Conservation (phyloP, 2,888 invertebrate species). For the Rhimphoctona megacephalus region DNA sequence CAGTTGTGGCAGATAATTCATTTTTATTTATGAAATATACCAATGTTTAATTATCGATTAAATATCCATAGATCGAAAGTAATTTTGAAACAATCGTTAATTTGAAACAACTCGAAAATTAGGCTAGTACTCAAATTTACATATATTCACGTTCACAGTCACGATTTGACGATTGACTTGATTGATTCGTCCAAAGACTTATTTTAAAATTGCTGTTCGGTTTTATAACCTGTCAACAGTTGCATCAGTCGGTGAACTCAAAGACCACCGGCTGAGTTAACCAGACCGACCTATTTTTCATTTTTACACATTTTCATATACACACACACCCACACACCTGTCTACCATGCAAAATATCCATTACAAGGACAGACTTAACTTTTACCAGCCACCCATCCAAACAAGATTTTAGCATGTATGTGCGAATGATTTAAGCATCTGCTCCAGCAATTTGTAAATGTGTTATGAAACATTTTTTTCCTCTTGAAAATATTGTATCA, state of each 20-base stretch:
- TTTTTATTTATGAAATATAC: background rate
- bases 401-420: background rate
- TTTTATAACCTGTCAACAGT: background rate
- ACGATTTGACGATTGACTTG: background rate
- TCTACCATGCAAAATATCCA: background rate
- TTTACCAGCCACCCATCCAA: background rate
- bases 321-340: background rate
- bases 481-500: background rate
- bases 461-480: background rate
- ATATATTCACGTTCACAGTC: background rate
- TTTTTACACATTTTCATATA: background rate
- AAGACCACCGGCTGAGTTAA: background rate
- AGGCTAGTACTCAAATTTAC: background rate
- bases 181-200: background rate
- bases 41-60: background rate
- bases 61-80: background rate
- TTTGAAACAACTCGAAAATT: background rate
- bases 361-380: slow-evolving; percentile 17
- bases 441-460: background rate
- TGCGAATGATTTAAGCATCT: background rate
- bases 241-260: background rate
- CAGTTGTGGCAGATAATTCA: background rate
- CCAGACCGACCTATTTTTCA: slow-evolving; percentile 17
- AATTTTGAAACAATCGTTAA: background rate
- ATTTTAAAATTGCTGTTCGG: background rate